Conservation (phyloP, 2,888 invertebrate genomes). For the Pseudanteris insignis region DNA sequence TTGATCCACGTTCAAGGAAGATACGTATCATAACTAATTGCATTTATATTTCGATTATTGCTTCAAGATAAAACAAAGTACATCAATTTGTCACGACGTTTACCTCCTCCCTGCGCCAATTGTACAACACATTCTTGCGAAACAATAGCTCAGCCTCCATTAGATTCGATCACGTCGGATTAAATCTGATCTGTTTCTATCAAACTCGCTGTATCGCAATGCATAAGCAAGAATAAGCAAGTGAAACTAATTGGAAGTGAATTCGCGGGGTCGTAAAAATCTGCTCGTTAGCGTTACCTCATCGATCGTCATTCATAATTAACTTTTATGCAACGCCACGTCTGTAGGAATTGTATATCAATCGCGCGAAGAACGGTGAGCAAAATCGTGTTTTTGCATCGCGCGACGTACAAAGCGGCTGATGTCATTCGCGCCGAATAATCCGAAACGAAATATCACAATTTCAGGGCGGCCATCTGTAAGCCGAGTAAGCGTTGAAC, state of each 20-base stretch:
- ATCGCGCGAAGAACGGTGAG: too few relatives aligned
- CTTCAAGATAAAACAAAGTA: slow-evolving; percentile 20
- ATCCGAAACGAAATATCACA: too few relatives aligned
- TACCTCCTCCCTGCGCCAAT: slow-evolving; percentile 20
- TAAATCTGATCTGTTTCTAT: slow-evolving; percentile 38
- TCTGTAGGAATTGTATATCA: too few relatives aligned
- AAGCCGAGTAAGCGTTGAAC: too few relatives aligned
- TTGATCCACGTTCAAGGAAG: slow-evolving; percentile 15
- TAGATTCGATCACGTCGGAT: slow-evolving; percentile 37
- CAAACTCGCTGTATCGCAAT: slow-evolving; percentile 27
- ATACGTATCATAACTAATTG: slow-evolving; percentile 32
- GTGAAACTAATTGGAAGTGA: slow-evolving; percentile 25
- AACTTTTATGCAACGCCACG: too few relatives aligned
- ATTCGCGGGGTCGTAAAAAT: too few relatives aligned
- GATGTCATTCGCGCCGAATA: too few relatives aligned
- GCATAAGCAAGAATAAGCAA: slow-evolving; percentile 19
- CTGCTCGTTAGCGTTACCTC: too few relatives aligned
- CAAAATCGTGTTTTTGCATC: too few relatives aligned
- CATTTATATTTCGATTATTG: slow-evolving; percentile 14
- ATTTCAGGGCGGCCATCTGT: too few relatives aligned
- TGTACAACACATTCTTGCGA: slow-evolving; percentile 42
- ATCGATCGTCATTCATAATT: too few relatives aligned
- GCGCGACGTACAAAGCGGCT: too few relatives aligned
- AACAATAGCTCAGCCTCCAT: slow-evolving; percentile 40
- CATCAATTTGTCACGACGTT: slow-evolving; percentile 30